phyloP scores from a whole-genome alignment of 2,888 invertebrate genomes.

The Microctonus hyperodae region DNA sequence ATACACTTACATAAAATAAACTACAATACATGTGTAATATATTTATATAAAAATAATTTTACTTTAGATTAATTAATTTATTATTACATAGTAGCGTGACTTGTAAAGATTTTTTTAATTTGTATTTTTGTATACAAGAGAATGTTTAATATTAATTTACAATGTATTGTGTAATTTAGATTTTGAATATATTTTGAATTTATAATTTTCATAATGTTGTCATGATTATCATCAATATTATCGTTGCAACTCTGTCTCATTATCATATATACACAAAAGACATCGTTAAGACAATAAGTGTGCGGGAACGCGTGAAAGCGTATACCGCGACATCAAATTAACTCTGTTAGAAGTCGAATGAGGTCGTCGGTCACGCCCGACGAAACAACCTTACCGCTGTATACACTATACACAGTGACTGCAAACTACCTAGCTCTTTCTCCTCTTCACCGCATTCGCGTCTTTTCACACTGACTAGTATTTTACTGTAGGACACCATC shows the following conservation, averaged over 20 bases:
- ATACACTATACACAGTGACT: conserved; percentile 9
- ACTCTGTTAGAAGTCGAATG: conserved; percentile 37
- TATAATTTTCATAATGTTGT: conserved; percentile 14
- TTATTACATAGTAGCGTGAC: no score
- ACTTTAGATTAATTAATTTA: no score
- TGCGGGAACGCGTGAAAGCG: conserved; percentile 1
- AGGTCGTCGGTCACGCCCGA: conserved; percentile 22
- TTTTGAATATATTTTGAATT: background rate
- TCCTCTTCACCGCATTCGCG: background rate
- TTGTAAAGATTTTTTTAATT: no score
- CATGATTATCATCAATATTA: conserved; percentile 28
- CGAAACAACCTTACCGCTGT: conserved; percentile 14
- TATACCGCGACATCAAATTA: conserved; percentile 34
- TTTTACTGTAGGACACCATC: background rate
- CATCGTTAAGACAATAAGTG: background rate
- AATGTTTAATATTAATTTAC: no score
- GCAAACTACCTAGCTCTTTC: background rate
- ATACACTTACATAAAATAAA: no score
- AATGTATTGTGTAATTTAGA: no score
- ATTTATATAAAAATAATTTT: no score
- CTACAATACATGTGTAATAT: no score
- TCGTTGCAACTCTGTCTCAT: conserved; percentile 22
- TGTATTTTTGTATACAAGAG: no score
- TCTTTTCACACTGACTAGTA: background rate
- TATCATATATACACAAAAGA: no score